A percentile compares a stretch with the other conserved stretches of the same genome.
phyloP scores from a whole-genome alignment of 2,888 invertebrate genomes.

The Leptogaster cylindrica region DNA sequence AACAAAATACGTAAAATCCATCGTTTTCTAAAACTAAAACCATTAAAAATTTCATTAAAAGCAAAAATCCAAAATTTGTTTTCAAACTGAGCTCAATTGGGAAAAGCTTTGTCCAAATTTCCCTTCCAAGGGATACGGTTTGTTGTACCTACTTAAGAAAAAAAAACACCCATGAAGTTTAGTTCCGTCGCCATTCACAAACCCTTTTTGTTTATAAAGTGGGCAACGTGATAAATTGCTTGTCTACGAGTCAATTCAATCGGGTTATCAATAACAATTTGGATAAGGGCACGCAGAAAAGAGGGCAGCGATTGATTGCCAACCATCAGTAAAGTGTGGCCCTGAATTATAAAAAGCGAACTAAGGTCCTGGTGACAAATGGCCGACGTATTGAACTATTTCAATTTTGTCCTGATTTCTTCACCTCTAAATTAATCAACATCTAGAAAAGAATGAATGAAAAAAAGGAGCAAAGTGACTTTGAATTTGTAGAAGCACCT shows the following conservation, averaged over 20 bases:
- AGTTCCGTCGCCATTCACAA: background rate
- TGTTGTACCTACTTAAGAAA: no score
- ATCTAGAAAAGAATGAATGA: background rate
- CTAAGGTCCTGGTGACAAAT: slow-evolving; percentile 44
- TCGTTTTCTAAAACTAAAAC: no score
- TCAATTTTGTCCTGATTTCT: slow-evolving; percentile 35
- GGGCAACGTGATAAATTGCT: slow-evolving; percentile 44
- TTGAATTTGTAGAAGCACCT: slow-evolving; percentile 13
- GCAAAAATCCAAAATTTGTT: no score
- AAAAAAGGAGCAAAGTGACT: slow-evolving; percentile 1
- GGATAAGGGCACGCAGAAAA: slow-evolving; percentile 33
- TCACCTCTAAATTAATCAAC: slow-evolving; percentile 26
- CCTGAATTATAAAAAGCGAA: slow-evolving; percentile 46
- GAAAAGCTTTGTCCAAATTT: no score
- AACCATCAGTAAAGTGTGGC: slow-evolving; percentile 46
- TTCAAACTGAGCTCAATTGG: no score
- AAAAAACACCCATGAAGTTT: background rate
- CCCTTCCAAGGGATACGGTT: no score
- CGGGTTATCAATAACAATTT: slow-evolving; percentile 48
- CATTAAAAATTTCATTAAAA: no score
- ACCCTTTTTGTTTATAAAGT: slow-evolving; percentile 10
- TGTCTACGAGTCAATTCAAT: slow-evolving; percentile 46
- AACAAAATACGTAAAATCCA: no score
- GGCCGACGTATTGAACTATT: slow-evolving; percentile 38
- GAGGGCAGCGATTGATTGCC: slow-evolving; percentile 44